Evolutionary conservation across 2,113 vertebrate species (phyloP).

Genomic region (Tachycineta bicolor): DNA sequence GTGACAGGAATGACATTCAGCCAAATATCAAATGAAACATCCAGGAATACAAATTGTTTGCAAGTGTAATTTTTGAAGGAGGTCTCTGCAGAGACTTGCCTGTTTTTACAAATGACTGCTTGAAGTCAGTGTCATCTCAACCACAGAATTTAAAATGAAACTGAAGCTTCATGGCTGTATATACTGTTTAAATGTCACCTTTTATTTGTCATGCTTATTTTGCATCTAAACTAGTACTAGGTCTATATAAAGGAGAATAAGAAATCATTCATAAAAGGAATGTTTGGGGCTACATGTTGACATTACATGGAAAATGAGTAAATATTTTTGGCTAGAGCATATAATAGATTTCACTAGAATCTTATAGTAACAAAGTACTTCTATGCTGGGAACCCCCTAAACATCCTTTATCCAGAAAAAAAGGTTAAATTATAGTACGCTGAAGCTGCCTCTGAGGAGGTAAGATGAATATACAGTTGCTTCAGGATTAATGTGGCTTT

Average conservation of each 20-base stretch:
- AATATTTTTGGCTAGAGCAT: neutral
- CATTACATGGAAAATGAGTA: neutral
- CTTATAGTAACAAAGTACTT: constrained; percentile 14
- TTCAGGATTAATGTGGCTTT: constrained; percentile 49
- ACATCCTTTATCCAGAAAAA: constrained; percentile 2
- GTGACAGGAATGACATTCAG: neutral
- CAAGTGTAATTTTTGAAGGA: neutral
- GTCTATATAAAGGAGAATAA: neutral
- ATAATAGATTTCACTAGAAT: neutral
- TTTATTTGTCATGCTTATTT: constrained; percentile 8
- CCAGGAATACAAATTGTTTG: neutral
- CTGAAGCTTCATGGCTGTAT: neutral
- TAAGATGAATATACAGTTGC: constrained; percentile 10
- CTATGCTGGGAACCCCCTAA: neutral
- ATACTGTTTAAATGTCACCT: neutral
- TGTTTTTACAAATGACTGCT: neutral
- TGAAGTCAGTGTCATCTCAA: neutral
- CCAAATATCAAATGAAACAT: neutral
- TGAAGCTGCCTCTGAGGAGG: neutral
- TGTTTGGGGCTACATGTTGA: neutral
- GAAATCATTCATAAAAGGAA: neutral
- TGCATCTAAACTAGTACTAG: neutral
- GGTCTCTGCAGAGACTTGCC: neutral
- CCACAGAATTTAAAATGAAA: neutral
- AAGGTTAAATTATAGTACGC: constrained; percentile 18